Evolutionary conservation across 1,140 invertebrate genomes (phyloP), one percentile per base, ranked within the genome.

Genomic region (Oryzaephilus surinamensis): DNA sequence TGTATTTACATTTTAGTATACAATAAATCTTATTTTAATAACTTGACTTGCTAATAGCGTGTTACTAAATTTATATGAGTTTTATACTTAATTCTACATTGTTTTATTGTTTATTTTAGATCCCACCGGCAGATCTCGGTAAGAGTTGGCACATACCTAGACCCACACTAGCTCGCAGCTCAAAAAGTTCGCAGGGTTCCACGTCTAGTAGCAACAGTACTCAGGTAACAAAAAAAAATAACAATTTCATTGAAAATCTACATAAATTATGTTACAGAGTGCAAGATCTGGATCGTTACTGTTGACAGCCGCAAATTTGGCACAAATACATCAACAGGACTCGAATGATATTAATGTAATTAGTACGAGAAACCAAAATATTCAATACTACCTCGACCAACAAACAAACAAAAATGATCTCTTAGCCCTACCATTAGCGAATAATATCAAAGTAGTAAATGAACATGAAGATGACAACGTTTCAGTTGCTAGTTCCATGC

Each of bases 401-500:
- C 20, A 33, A 6, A 49, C 48, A n/a, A 38, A 50, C 21, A 38
- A 41, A 35, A 42, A 24, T 6, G 11, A 24, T 16, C 19, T 44
- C 17, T 20, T 48, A 24, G 18, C 46, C 21, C 15, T 48, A 20
- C 37, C 33, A 14, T 28, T 14, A 14, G 24, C 34, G 6, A 15
- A 43, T 29, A n/a, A n/a, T 24, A 10, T 7, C 23, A 24, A 24
- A 24, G 23, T n/a, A 24, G 58, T 29, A n/a, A 54, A 52, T 33
- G 50, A 67, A 60, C 51, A 41, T 28, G 62, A 65, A 24, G 55
- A 70, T 32, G 81, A 84, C 50, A 72, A 72, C 20, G 69, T 70
- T 13, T 86, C 82, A n/a, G 67, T 84, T 38, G 82, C 82, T 17
- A 85, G 81, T 60, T 86, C 81, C 38, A 86, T 81, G 37, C 82